Base-by-base conservation (phyloP, 2,888 invertebrate genomes). In the Ormyrus rosae region DNA sequence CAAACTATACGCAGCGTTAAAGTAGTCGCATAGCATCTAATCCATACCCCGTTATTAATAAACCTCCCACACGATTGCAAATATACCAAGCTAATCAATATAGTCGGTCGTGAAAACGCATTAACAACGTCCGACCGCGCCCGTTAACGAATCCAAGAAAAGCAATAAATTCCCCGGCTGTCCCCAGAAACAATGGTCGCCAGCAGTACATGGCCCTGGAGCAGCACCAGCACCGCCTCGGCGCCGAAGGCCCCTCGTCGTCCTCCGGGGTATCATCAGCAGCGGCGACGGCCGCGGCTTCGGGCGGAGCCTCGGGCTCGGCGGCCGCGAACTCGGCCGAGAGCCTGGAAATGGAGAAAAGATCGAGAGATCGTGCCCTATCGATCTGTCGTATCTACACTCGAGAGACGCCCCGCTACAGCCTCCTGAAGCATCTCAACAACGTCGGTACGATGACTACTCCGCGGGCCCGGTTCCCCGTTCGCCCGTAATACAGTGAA, bases 351-450 rank as follows among this genome's bases (percentile, higher is more conserved):
- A 91, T 93, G 87, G 94, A 94, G 86, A 92, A 93, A 83, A 93
- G 94, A 86, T 92, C 94, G 67, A 91, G 94, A 81, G 95, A 94
- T 85, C 93, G 93, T 80, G 94, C 94, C 50, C 93, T 94, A 86
- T 92, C 93, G 86, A 94, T 94, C 75, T 95, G 95, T 85, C 93
- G 93, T 86, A 92, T 92, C 84, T 94, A 94, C 89, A 90, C 94
- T 83, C 92, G 93, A 85, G 91, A 91, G 84, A 93, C 93, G 63
- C 92, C 93, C 83, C 93, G 97, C 85, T 98, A 97, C 89, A 94
- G 94, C 85, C 93, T 96, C 84, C 93, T 96, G 85, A 94, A 95
- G 72, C 96, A 96, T 87, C 92, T 98, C 83, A 94, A 95, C 87
- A 94, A 95, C 84, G 95, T 98, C 83, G 98, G 93, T 93, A 88